phyloP scores from a whole-genome alignment of 2,797 vertebrate genomes.

The Sebastolobus alascanus region DNA sequence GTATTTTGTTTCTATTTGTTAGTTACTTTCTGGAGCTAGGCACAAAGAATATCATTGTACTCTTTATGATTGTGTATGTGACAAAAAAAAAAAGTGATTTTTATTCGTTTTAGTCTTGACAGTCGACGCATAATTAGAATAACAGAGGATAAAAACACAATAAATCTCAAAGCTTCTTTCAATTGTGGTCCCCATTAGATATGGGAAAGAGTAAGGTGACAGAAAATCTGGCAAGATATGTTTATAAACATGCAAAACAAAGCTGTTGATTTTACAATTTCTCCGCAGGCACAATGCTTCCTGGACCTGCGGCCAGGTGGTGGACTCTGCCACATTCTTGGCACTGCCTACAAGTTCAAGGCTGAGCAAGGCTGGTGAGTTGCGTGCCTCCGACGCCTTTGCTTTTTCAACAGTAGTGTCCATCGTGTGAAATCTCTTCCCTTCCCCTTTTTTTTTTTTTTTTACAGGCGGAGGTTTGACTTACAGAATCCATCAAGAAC shows the following conservation, averaged over 20 bases:
- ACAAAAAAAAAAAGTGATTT: not conserved
- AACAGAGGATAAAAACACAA: not conserved
- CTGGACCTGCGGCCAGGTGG: constrained; percentile 94
- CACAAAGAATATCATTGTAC: not conserved
- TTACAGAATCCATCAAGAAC: constrained; percentile 95
- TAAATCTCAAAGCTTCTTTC: not conserved
- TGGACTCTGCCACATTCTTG: constrained; percentile 96
- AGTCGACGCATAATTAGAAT: not conserved
- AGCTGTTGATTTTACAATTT: not conserved
- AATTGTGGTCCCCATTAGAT: not conserved
- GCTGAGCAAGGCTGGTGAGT: constrained; percentile 98
- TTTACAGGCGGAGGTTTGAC: constrained; percentile 94
- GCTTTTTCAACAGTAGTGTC: not conserved
- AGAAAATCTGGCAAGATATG: rapidly evolving
- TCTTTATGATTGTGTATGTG: not conserved
- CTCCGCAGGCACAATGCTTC: constrained; percentile 93
- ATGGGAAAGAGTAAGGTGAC: not conserved
- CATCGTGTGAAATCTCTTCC: not conserved
- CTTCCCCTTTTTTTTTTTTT: constrained; percentile 31
- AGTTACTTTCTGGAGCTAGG: not conserved
- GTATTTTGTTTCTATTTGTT: not conserved
- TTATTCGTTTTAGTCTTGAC: not conserved
- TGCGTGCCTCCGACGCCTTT: not conserved
- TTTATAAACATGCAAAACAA: not conserved
- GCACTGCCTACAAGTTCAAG: constrained; percentile 97